Percentiles rank a stretch among this genome's conserved stretches.
phyloP scores from a whole-genome alignment of 2,797 vertebrate genomes.

The Limosa lapponica region DNA sequence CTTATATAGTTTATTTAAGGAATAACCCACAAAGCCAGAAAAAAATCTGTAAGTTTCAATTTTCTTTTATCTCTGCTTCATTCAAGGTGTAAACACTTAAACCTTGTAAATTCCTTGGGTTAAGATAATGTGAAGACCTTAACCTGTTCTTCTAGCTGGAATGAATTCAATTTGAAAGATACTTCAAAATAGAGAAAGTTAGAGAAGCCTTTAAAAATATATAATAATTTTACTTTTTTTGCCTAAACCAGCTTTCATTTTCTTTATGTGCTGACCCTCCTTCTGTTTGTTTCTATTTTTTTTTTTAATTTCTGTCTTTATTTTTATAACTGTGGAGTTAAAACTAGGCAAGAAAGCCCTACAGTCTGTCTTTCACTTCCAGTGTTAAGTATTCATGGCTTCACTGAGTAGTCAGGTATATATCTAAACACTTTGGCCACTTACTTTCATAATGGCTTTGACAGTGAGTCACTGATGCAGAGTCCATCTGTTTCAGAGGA shows the following conservation, averaged over 20 bases:
- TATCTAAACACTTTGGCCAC: neutral
- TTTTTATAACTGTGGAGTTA: neutral
- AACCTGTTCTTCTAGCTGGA: neutral
- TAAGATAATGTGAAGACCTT: neutral
- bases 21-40: neutral
- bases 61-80: slow-evolving; percentile 13
- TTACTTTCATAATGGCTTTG: slow-evolving; percentile 19
- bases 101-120: neutral
- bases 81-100: neutral
- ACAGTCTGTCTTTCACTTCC: neutral
- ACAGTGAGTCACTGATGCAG: neutral
- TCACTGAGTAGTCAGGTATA: neutral
- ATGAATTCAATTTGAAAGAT: neutral
- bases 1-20: neutral
- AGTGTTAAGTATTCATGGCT: neutral
- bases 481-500: neutral
- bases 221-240: neutral
- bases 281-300: neutral
- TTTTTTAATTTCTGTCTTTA: neutral
- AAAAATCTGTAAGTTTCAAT: neutral
- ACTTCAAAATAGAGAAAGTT: neutral
- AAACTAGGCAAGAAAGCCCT: neutral
- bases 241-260: neutral
- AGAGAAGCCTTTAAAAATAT: neutral
- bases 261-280: neutral